Evolutionary conservation across 2,113 vertebrate species (phyloP).

Genomic region (Numida meleagris): DNA sequence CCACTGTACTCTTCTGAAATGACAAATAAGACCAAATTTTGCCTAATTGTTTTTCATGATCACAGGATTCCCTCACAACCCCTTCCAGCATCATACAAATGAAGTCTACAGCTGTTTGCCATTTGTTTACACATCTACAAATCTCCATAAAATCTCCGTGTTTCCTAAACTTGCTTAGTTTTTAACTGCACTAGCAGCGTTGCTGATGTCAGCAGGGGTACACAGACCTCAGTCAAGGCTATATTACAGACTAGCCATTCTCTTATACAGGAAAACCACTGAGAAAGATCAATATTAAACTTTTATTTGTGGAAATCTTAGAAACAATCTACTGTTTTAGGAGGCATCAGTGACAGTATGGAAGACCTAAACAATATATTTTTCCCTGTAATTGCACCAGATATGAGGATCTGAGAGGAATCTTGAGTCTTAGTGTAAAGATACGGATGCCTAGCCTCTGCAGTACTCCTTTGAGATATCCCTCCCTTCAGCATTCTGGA

Average conservation of each 20-base stretch:
- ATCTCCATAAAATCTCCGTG: not conserved
- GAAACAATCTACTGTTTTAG: conserved; percentile 43
- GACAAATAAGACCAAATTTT: not conserved
- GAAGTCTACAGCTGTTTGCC: not conserved
- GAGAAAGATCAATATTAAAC: conserved; percentile 38
- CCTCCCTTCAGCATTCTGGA: not conserved
- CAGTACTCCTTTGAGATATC: not conserved
- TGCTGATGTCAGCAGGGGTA: not conserved
- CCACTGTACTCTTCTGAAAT: not conserved
- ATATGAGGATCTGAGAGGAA: conserved; percentile 2
- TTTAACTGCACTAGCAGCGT: not conserved
- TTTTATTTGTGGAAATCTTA: conserved; percentile 13
- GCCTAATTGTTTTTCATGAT: not conserved
- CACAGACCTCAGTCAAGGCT: conserved; percentile 32
- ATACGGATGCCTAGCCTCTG: not conserved
- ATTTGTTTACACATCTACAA: not conserved
- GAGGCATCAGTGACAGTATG: conserved; percentile 11
- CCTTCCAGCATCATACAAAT: not conserved
- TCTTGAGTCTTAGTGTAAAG: conserved; percentile 4
- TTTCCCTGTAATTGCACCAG: conserved; percentile 40
- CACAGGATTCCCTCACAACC: not conserved
- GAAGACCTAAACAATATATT: conserved; percentile 26
- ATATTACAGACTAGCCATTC: conserved; percentile 10
- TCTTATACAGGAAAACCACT: not conserved
- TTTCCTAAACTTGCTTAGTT: not conserved